Evolutionary conservation across 2,888 invertebrate species (phyloP), one percentile per base, ranked within the genome.

Genomic region (Caenorhabditis angaria): DNA sequence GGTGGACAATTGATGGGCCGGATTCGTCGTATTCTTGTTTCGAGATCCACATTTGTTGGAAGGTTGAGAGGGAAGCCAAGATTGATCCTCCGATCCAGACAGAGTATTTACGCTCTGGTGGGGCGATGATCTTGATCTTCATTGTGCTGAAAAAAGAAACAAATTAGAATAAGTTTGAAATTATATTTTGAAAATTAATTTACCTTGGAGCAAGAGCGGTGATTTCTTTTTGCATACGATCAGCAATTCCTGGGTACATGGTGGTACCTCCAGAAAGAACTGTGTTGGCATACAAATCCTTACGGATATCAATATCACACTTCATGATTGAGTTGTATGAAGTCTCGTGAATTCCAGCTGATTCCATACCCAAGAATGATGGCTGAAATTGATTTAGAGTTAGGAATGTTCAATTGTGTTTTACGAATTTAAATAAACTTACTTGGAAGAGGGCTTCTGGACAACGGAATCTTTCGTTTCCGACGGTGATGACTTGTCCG

Each of bases 21-120:
- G 77, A 77, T 63, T 80, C 80, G 90, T 95, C 95, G 91, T 95
- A 95, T 90, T 95, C 95, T 91, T 94, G 94, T 62, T 76, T 76
- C 58, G 76, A 76, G 81, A 83, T 83, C 94, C 94, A 95, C 92
- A 94, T 94, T 89, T 93, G 94, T 88, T 94, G 93, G 91, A 94
- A 92, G 88, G 93, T 93, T 88, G 93, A 92, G 85, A 95, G 90
- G 3, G 94, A 94, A 66, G 94, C 94, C 88, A 96, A 35, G 58
- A 58, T 58, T 24, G 58, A 58, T 58, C 58, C 58, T 58, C 58
- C 58, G 47, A 58, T 58, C 58, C 58, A 58, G 58, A 58, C 58
- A 28, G 58, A 58, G 58, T 58, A 58, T 47, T 58, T 58, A 22
- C 58, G 35, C 58, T 58, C 58, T 58, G 58, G 58, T 58, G 58